These are phyloP conservation scores for Hucho hucho DNA, from an alignment of 2,113 vertebrate species.

Conservation along the genomic window DNA sequence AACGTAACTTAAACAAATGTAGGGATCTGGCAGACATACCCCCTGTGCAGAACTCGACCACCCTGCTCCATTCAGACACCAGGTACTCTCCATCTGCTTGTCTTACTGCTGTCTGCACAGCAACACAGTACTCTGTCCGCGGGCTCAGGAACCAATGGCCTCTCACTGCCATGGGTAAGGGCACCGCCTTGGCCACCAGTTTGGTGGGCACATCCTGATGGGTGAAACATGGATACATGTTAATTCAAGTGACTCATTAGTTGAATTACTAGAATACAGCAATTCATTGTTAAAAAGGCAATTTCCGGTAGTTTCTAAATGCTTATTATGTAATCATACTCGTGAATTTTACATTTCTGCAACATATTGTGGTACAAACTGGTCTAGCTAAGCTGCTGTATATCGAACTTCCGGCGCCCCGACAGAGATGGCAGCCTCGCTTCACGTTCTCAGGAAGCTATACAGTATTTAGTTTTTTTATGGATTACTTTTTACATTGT, in stretches of 20 bases:
- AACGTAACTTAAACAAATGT: too few species aligned
- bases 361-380: not conserved
- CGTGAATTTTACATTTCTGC: not conserved
- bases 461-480: too few species aligned
- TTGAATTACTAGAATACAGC: not conserved
- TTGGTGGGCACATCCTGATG: conserved; percentile 92
- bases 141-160: conserved; percentile 97
- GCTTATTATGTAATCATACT: not conserved
- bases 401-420: too few species aligned
- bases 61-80: conserved; percentile 93
- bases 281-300: too few species aligned
- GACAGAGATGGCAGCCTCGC: too few species aligned
- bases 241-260: not conserved
- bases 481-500: too few species aligned
- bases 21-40: conserved; percentile 68
- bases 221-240: not conserved
- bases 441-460: too few species aligned
- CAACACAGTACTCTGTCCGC: conserved; percentile 89
- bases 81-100: conserved; percentile 90
- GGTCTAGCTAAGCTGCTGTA: conserved; percentile 21
- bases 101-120: conserved; percentile 88
- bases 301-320: not conserved
- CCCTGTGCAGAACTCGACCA: conserved; percentile 92
- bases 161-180: conserved; percentile 90
- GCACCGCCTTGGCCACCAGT: conserved; percentile 90